Evolutionary conservation across 2,888 invertebrate genomes (phyloP).

Genomic region (Cataglyphis livida): DNA sequence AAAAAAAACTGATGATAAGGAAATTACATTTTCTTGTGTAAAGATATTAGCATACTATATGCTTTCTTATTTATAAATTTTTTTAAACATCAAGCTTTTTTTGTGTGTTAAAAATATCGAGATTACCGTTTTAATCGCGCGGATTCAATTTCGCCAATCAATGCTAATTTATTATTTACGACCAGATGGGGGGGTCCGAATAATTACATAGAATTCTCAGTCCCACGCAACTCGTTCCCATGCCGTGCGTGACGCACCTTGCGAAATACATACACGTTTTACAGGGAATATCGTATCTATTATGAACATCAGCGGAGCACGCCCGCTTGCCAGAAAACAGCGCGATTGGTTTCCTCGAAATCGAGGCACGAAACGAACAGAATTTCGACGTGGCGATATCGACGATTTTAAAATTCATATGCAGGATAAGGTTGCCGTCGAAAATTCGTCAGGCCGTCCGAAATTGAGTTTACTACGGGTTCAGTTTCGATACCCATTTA

Average conservation of each 20-base stretch:
- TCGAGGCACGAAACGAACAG: background rate
- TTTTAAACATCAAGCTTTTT: background rate
- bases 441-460: background rate
- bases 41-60: background rate
- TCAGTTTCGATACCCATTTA: constrained; percentile 8
- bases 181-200: constrained; percentile 9
- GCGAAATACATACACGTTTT: constrained; percentile 2
- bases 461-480: background rate
- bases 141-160: constrained; percentile 10
- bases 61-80: background rate
- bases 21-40: background rate
- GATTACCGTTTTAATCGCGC: background rate
- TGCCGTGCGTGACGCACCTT: constrained; percentile 43
- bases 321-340: background rate
- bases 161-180: constrained; percentile 31
- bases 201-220: constrained; percentile 21
- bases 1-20: background rate
- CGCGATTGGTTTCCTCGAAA: background rate
- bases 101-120: background rate
- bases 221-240: constrained; percentile 9
- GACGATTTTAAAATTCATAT: background rate
- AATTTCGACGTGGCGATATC: background rate
- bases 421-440: background rate
- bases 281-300: constrained; percentile 8
- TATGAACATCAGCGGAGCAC: background rate